Evolutionary conservation across 2,113 vertebrate species (phyloP), one percentile per base, ranked within the genome.

Genomic region (Panthera leo): DNA sequence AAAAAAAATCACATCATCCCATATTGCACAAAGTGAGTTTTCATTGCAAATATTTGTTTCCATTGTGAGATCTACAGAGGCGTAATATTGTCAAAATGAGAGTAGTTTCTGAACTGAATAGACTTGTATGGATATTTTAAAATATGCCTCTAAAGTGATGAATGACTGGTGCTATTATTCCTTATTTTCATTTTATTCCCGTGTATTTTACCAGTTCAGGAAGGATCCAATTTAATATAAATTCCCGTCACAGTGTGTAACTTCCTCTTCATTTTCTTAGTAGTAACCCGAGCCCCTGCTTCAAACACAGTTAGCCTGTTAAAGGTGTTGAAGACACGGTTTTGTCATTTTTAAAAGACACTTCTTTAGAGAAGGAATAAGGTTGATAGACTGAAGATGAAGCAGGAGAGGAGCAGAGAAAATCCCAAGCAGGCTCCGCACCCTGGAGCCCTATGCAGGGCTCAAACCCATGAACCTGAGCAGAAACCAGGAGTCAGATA

Each of bases 301-400:
- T 96, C 51, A 89, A 96, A 95, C 31, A 76, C 7, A 4, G 51
- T 42, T 71, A 92, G 94, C 51, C 36, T 58, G 31, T 88, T 80
- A 92, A 80, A 92, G 9, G 80, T 89, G 70, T 58, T 73, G 36
- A 95, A 90, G 73, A 91, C 68, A 94, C 34, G 88, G 12, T 53
- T 94, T 39, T 96, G 65, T 95, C 89, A 96, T 67, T 95, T 97
- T 96, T 80, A 90, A 82, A 85, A 87, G 71, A 85, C 7, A 75
- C 2, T 65, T 71, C 78, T n/a, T 92, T 85, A 73, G 83, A 67
- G 55, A 92, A 23, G 14, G 51, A 9, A 39, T 9, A 68, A 58
- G 9, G 14, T 61, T 90, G 16, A 36, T 23, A 67, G 58, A 71
- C 23, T 76, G 39, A 90, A 51, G 16, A 48, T 42, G 19, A 55